These are phyloP conservation scores for Echeneis naucrates DNA, from an alignment of 2,797 vertebrate genomes.

Conservation along the genomic window DNA sequence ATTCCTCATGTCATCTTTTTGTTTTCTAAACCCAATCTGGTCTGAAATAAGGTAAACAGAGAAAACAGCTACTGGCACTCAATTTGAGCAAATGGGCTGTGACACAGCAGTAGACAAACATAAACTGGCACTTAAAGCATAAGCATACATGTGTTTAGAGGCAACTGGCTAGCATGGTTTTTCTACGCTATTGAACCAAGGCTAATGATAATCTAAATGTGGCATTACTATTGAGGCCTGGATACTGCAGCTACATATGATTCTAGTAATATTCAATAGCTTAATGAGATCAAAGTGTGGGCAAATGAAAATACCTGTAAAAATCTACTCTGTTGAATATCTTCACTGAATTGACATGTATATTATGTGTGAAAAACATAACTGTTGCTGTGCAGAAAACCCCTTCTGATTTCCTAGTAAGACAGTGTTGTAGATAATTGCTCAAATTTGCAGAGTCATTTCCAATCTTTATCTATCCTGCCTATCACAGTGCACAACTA, in stretches of 20 bases:
- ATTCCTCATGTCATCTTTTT: not conserved
- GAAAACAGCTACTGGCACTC: constrained; percentile 1
- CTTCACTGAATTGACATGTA: constrained; percentile 26
- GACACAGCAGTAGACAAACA: constrained; percentile 46
- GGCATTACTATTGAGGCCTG: constrained; percentile 29
- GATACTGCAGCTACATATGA: constrained; percentile 40
- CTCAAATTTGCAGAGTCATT: constrained; percentile 2
- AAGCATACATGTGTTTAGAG: constrained; percentile 34
- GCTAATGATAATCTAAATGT: constrained; percentile 40
- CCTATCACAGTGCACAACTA: constrained; percentile 49
- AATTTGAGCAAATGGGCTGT: constrained; percentile 15
- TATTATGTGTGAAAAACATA: constrained; percentile 24
- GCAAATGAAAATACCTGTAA: constrained; percentile 30
- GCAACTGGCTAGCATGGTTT: constrained; percentile 25
- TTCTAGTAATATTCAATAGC: constrained; percentile 49
- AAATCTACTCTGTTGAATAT: constrained; percentile 34
- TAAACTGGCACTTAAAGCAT: constrained; percentile 56
- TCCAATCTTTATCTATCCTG: constrained; percentile 18
- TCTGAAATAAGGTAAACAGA: constrained; percentile 22
- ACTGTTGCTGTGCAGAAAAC: constrained; percentile 49
- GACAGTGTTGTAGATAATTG: constrained; percentile 7
- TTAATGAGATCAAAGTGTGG: constrained; percentile 54
- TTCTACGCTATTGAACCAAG: constrained; percentile 39
- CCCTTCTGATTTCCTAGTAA: constrained; percentile 27
- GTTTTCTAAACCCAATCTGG: not conserved